Percentiles rank a stretch among this genome's conserved stretches.
phyloP scores from a whole-genome alignment of 2,797 vertebrate species.

The Protosalanx chinensis region DNA sequence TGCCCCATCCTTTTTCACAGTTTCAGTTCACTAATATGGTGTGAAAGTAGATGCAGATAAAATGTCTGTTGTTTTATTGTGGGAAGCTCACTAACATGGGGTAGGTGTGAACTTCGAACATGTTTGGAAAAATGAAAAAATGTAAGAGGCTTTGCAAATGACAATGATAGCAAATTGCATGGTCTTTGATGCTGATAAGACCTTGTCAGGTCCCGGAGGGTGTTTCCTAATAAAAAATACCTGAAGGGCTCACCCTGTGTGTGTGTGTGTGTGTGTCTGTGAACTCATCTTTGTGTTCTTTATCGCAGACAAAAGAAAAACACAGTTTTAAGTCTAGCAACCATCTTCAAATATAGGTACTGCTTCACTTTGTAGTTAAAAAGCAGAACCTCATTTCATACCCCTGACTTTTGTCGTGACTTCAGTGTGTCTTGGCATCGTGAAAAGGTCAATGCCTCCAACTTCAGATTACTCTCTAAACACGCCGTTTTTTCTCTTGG shows the following conservation, averaged over 20 bases:
- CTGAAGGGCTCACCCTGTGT: constrained; percentile 71
- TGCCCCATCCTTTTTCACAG: constrained; percentile 40
- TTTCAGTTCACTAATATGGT: constrained; percentile 59
- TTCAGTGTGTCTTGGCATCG: neutral
- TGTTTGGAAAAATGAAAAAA: constrained; percentile 53
- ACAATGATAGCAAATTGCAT: constrained; percentile 59
- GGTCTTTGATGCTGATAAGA: constrained; percentile 61
- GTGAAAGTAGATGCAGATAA: constrained; percentile 67
- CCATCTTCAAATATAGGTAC: constrained; percentile 47
- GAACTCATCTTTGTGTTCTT: constrained; percentile 11
- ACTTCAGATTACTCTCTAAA: constrained; percentile 15
- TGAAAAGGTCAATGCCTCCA: constrained; percentile 10
- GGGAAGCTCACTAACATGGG: constrained; percentile 55
- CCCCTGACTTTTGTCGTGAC: neutral
- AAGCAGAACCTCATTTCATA: neutral
- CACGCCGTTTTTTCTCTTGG: constrained; percentile 28
- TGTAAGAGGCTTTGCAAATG: constrained; percentile 59
- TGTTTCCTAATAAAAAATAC: constrained; percentile 82
- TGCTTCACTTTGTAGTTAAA: neutral
- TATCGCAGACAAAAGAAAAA: constrained; percentile 54
- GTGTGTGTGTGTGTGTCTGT: constrained; percentile 17
- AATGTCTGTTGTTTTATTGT: constrained; percentile 63
- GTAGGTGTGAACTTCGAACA: constrained; percentile 61
- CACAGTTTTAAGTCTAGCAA: constrained; percentile 36
- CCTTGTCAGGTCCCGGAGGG: constrained; percentile 74